Evolutionary conservation across 2,113 vertebrate genomes (phyloP).

Genomic region (Thamnaconus septentrionalis): DNA sequence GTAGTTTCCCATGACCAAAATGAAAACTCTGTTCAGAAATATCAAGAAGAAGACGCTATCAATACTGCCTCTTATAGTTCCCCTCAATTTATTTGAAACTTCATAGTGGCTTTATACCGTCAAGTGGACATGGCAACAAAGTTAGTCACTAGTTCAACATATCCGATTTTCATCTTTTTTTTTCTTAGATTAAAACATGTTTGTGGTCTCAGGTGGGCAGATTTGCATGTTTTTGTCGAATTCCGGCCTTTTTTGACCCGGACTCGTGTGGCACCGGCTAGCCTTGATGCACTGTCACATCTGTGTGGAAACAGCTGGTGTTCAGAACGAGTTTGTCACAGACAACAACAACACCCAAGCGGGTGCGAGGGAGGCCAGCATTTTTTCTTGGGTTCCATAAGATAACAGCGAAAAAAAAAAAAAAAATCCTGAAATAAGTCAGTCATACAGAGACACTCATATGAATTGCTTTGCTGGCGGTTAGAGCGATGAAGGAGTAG

Average conservation of each 20-base stretch:
- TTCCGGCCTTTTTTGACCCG: too few species aligned
- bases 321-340: constrained; percentile 21
- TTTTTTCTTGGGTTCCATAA: constrained; percentile 23
- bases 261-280: neutral
- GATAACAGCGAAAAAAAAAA: neutral
- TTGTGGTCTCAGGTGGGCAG: too few species aligned
- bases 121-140: too few species aligned
- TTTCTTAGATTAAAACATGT: too few species aligned
- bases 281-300: constrained; percentile 11
- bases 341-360: constrained; percentile 14
- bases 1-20: constrained; percentile 6
- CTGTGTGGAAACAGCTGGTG: constrained; percentile 47
- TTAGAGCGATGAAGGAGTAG: neutral
- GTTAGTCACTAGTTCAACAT: too few species aligned
- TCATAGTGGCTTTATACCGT: too few species aligned
- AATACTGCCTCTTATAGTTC: too few species aligned
- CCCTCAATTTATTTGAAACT: too few species aligned
- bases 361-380: constrained; percentile 12
- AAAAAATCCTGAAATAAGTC: neutral
- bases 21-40: neutral
- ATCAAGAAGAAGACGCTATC: too few species aligned
- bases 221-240: too few species aligned
- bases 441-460: constrained; percentile 9
- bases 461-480: too few species aligned
- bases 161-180: too few species aligned